Evolutionary conservation across 2,797 vertebrate species (phyloP).

Genomic region (Kryptopterus vitreolus): DNA sequence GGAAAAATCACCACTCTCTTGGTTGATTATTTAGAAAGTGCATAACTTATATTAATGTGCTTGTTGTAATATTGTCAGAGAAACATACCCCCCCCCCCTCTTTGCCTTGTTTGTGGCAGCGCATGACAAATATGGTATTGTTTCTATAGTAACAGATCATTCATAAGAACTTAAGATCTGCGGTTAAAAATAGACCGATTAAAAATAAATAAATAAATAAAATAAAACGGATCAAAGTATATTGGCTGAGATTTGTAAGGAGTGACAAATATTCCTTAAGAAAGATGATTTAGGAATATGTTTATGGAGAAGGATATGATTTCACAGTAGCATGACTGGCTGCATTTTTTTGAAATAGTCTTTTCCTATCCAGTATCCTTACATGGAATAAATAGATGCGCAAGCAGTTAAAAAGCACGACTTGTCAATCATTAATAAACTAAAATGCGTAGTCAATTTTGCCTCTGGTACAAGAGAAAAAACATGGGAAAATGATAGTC

Average conservation of each 20-base stretch:
- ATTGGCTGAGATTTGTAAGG: background rate
- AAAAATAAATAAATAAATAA: no score
- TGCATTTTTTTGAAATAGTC: background rate
- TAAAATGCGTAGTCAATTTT: background rate
- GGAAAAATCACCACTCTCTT: background rate
- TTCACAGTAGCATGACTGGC: background rate
- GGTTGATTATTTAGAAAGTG: background rate
- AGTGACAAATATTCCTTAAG: background rate
- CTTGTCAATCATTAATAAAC: background rate
- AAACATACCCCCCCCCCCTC: no score
- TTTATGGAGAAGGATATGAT: background rate
- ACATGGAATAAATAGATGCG: background rate
- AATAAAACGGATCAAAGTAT: background rate
- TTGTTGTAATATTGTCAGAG: background rate
- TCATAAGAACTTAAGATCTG: background rate
- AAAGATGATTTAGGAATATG: background rate
- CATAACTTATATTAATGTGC: background rate
- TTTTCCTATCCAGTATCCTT: background rate
- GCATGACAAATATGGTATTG: background rate
- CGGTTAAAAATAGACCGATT: background rate
- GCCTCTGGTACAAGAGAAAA: background rate
- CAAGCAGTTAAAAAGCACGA: background rate
- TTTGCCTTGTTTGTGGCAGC: no score
- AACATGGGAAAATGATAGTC: background rate
- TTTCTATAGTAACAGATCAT: constrained; percentile 3